phyloP scores from a whole-genome alignment of 2,888 invertebrate species.

The Trissolcus japonicus region DNA sequence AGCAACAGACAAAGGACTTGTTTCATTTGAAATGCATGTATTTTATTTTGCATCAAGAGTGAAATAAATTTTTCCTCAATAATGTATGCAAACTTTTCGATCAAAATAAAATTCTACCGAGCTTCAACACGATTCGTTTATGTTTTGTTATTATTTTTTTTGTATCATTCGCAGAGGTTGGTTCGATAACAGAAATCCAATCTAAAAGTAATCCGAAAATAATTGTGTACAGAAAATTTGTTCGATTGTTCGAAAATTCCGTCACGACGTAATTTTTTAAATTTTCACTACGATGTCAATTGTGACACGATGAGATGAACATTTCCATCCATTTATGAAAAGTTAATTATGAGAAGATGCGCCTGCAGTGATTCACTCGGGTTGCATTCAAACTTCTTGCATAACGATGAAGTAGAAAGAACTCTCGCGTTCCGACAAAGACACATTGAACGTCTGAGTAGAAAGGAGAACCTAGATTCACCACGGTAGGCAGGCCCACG shows the following conservation, averaged over 20 bases:
- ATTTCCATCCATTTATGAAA: constrained; percentile 13
- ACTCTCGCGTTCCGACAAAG: constrained; percentile 25
- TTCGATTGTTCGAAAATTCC: neutral
- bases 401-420: constrained; percentile 48
- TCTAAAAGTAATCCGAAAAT: neutral
- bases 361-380: constrained; percentile 8
- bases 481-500: constrained; percentile 26
- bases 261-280: too few species aligned
- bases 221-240: neutral
- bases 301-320: neutral
- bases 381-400: constrained; percentile 41
- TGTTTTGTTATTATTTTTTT: too few species aligned
- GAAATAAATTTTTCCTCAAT: too few species aligned
- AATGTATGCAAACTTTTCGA: too few species aligned
- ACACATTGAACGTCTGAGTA: constrained; percentile 39
- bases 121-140: too few species aligned
- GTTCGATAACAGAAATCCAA: neutral
- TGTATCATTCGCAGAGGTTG: too few species aligned
- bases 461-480: constrained; percentile 54
- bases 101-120: too few species aligned
- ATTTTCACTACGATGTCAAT: too few species aligned
- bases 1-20: too few species aligned
- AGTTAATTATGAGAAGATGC: constrained; percentile 20
- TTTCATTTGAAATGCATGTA: too few species aligned
- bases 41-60: too few species aligned